Evolutionary conservation across 2,113 vertebrate species (phyloP), one percentile per base, ranked within the genome.

Genomic region (Chlamydotis undulata): DNA sequence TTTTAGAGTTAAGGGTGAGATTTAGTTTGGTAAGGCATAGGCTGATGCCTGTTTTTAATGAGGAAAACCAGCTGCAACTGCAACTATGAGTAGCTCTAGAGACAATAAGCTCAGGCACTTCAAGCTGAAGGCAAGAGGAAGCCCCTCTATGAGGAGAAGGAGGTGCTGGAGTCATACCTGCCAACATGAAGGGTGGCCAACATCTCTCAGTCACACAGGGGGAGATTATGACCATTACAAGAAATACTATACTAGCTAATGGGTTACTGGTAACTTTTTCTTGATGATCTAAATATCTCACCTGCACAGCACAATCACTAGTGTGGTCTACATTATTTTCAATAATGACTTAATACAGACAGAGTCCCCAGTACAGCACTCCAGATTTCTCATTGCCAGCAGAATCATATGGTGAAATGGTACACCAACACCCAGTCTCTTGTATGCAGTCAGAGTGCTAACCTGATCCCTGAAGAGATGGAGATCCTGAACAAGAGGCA

Each of bases 321-420:
- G 99, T 47, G 98, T 99, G 39, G 98, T 99, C 85, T 99, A 99
- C 97, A 99, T 99, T 26, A 98, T 99, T 41, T 99, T 98, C 79
- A 99, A 98, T 97, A 99, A 99, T 8, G 98, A 99, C 93, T 96
- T 99, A 96, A 98, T 99, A 84, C 97, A 98, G 94, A 99, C 98
- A 97, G 99, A 99, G 95, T 99, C 98, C 39, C 94, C 99, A 96
- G 98, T 99, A 94, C 99, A 99, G 98, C 99, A 99, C 97, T 99
- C 98, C 92, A 98, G 99, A 19, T 97, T 99, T 68, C 98, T 99
- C 7, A 88, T 98, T 10, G 99, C 98, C 94, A 99, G 98, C 89
- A 98, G 98, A 14, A 99, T 97, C 98, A 97, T 98, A 55, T 98
- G 98, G 98, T 98, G 98, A 98, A 98, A 98, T 53, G 98, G 98